Base-by-base conservation (phyloP, 2,888 invertebrate genomes). In the Chromoteleia sp. region DNA sequence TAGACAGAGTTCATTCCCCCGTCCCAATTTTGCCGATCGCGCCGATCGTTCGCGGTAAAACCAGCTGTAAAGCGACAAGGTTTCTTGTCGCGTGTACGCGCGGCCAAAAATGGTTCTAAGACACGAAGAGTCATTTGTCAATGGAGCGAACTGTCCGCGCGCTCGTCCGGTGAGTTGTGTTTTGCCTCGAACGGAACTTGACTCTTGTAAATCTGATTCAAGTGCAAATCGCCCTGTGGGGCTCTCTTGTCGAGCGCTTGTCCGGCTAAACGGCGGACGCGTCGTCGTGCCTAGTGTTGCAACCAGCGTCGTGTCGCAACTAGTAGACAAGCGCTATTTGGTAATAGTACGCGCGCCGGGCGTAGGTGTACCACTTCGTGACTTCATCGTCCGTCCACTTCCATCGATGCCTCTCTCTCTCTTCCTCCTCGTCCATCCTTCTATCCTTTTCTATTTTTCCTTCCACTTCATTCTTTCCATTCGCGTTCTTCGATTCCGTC, bases 321-420 rank as follows among this genome's bases (percentile, higher is more conserved):
- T 56, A 36, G 56, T 65, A 68, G 67, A 76, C 81, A 76, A 81
- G 33, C 67, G 83, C 79, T 82, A 83, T 86, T 85, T 82, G 80
- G 86, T 84, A 75, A 79, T 82, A 75, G 83, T 80, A 54, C 78
- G 61, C 33, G 74, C 83, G 65, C 61, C 41, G 33, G 71, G 77
- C 74, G 84, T 85, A 78, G 84, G 83, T 63, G 83, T 82, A 83
- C 83, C 70, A 78, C 67, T 82, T 86, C 87, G 84, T 88, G 88
- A 88, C 86, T 86, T 87, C 85, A 88, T 88, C 87, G 87, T 87
- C 86, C 84, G 85, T 39, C 83, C 84, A 86, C 86, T 85, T 86
- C 83, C 59, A 29, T 59, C 19, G 5, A 8, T 33, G 33, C 33
- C 33, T 8, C 33, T 8, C 45, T 43, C 15, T 19, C 43, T 45